These are phyloP conservation scores for Gnathonemus echidnorhynchus DNA, from an alignment of 2,113 vertebrate species.

Conservation along the genomic window DNA sequence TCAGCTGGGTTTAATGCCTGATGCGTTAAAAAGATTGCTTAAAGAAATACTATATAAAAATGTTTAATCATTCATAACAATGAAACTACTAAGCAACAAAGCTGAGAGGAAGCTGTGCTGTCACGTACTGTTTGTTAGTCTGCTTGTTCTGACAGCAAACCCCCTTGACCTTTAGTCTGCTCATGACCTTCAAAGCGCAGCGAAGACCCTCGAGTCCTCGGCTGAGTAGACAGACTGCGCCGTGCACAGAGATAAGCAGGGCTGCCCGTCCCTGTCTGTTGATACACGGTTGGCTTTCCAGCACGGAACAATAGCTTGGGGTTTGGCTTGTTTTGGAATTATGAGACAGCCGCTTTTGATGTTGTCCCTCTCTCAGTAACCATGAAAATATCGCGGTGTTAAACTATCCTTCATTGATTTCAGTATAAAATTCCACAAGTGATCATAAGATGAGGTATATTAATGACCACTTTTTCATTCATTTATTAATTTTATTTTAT, in stretches of 20 bases:
- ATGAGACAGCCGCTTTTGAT: background rate
- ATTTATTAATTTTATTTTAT: background rate
- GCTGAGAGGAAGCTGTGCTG: background rate
- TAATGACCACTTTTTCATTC: background rate
- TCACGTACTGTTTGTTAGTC: background rate
- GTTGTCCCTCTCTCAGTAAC: background rate
- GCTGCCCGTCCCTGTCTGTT: background rate
- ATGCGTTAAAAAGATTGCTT: background rate
- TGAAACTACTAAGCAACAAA: background rate
- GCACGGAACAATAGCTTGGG: background rate
- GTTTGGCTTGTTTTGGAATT: background rate
- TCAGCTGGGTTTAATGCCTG: background rate
- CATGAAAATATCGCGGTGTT: background rate
- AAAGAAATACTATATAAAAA: background rate
- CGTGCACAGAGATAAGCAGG: background rate
- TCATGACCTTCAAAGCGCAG: background rate
- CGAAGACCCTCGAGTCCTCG: background rate
- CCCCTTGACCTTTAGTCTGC: background rate
- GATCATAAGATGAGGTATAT: background rate
- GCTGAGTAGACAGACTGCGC: background rate
- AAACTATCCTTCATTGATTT: background rate
- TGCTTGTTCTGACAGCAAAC: background rate
- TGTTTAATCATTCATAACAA: background rate
- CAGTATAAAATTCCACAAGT: background rate
- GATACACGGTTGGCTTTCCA: background rate